phyloP scores from a whole-genome alignment of 2,888 invertebrate species.

The Didymodactylos carnosus region DNA sequence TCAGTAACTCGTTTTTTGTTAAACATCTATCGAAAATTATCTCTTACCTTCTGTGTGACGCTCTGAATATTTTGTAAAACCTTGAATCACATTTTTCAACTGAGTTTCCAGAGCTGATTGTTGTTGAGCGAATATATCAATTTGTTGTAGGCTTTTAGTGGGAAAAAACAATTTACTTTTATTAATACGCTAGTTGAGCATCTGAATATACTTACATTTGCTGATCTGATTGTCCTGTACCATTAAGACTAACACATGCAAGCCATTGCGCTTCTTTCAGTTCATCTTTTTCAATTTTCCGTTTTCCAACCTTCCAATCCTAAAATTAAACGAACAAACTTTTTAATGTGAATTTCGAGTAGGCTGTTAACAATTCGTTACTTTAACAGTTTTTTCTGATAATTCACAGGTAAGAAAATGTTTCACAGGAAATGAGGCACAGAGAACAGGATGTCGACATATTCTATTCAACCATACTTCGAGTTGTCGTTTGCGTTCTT shows the following conservation, averaged over 20 bases:
- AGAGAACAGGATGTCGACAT: slow-evolving; percentile 80
- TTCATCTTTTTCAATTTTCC: slow-evolving; percentile 80
- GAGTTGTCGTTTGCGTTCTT: slow-evolving; percentile 71
- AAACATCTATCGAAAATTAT: no score
- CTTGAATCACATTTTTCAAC: background rate
- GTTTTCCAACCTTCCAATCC: slow-evolving; percentile 87
- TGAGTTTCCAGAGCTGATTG: background rate
- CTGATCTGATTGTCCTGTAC: background rate
- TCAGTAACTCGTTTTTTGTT: no score
- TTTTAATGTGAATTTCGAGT: slow-evolving; percentile 9
- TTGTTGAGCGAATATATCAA: background rate
- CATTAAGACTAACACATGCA: background rate
- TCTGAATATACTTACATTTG: background rate
- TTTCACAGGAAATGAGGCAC: slow-evolving; percentile 26
- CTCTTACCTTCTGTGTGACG: background rate
- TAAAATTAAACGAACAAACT: slow-evolving; percentile 91
- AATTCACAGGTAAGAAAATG: background rate
- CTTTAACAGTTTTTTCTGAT: background rate
- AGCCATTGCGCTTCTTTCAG: slow-evolving; percentile 48
- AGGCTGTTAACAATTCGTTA: background rate
- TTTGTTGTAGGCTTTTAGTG: background rate
- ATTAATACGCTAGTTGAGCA: no score
- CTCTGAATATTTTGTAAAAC: background rate
- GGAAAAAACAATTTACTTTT: background rate
- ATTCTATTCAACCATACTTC: slow-evolving; percentile 92